These are phyloP conservation scores for Scolopax mira DNA, from an alignment of 2,113 vertebrate genomes.

Conservation along the genomic window DNA sequence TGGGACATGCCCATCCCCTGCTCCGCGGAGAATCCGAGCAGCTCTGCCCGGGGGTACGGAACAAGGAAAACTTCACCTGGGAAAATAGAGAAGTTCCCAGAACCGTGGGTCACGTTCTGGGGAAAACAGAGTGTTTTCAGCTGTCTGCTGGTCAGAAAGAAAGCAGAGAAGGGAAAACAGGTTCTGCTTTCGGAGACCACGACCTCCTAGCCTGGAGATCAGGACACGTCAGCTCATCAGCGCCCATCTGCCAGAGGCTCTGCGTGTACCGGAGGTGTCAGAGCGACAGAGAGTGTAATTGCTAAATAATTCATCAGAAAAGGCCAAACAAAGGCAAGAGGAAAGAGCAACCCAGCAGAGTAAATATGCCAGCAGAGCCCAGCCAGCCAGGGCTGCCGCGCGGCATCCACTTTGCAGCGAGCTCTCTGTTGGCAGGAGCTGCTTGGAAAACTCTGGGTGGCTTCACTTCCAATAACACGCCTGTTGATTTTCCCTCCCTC, in stretches of 20 bases:
- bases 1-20: fast-evolving
- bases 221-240: not conserved
- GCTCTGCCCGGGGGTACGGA: not conserved
- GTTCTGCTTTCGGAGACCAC: not conserved
- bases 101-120: fast-evolving
- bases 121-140: not conserved
- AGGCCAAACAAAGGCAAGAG: not conserved
- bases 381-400: not conserved
- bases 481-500: not conserved
- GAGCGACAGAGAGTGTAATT: not conserved
- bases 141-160: not conserved
- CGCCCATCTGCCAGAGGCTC: not conserved
- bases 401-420: not conserved
- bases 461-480: not conserved
- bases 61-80: not conserved
- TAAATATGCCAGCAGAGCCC: not conserved
- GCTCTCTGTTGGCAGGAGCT: not conserved
- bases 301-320: conserved; percentile 51
- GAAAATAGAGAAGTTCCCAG: not conserved
- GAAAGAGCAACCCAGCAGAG: not conserved
- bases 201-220: not conserved
- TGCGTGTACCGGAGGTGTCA: not conserved
- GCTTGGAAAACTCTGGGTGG: not conserved
- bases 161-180: conserved; percentile 4
- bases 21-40: not conserved